A percentile compares a stretch with the other conserved stretches of the same genome.
These are phyloP conservation scores for Prunella himalayana DNA, from an alignment of 2,113 vertebrate species.

Conservation along the genomic window DNA sequence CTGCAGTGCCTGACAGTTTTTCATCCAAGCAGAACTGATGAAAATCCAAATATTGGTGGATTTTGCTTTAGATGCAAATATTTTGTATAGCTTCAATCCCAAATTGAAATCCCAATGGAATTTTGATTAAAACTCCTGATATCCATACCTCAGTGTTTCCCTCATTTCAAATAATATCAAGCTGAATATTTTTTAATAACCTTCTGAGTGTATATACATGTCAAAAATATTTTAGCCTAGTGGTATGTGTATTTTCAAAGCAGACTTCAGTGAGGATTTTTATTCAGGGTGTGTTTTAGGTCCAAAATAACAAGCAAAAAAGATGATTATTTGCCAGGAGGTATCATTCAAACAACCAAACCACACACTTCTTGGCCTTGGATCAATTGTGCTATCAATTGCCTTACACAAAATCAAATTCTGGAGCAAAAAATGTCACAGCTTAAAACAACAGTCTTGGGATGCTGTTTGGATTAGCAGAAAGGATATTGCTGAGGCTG, in stretches of 20 bases:
- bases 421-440: not conserved
- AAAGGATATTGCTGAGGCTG: not conserved
- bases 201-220: not conserved
- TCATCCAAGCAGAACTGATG: constrained; percentile 61
- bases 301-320: not conserved
- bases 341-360: not conserved
- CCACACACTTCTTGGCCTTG: not conserved
- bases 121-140: constrained; percentile 47
- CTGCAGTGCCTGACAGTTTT: constrained; percentile 53
- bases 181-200: not conserved
- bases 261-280: not conserved
- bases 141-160: constrained; percentile 32
- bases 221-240: constrained; percentile 6
- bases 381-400: not conserved
- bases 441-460: not conserved
- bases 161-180: constrained; percentile 30
- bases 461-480: not conserved
- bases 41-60: constrained; percentile 65
- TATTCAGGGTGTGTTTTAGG: not conserved
- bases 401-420: not conserved
- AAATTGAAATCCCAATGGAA: constrained; percentile 11
- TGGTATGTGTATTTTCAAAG: not conserved
- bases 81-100: constrained; percentile 32
- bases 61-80: constrained; percentile 61
- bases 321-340: not conserved